Conservation (phyloP, 2,888 invertebrate species). For the Ectropis crepuscularia region DNA sequence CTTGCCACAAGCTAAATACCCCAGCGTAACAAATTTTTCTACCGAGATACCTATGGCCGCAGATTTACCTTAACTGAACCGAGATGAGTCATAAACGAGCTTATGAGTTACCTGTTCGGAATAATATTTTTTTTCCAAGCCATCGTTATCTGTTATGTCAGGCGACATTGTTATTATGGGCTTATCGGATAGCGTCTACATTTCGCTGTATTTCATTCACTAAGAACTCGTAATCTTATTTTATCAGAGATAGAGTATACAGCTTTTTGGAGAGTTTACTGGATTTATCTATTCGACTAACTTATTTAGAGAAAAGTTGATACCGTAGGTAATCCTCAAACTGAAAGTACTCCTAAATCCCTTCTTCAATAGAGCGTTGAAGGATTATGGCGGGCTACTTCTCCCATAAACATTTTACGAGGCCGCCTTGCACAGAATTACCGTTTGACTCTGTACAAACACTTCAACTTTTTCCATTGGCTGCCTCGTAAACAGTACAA, state of each 20-base stretch:
- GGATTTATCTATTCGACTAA: slow-evolving; percentile 10
- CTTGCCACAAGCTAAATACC: slow-evolving; percentile 60
- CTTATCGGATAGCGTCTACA: slow-evolving; percentile 4
- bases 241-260: slow-evolving; percentile 1
- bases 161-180: slow-evolving; percentile 1
- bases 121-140: slow-evolving; percentile 14
- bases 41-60: slow-evolving; percentile 18
- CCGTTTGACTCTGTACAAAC: slow-evolving; percentile 49
- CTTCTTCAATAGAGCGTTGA: slow-evolving; percentile 55
- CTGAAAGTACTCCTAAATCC: slow-evolving; percentile 46
- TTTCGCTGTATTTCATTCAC: neutral
- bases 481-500: slow-evolving; percentile 50
- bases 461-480: slow-evolving; percentile 51
- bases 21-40: slow-evolving; percentile 61
- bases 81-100: slow-evolving; percentile 34
- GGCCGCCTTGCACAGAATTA: slow-evolving; percentile 50
- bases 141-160: slow-evolving; percentile 14
- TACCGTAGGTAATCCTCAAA: slow-evolving; percentile 27
- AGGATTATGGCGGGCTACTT: slow-evolving; percentile 54
- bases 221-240: slow-evolving; percentile 1
- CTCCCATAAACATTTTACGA: slow-evolving; percentile 63
- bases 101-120: slow-evolving; percentile 24
- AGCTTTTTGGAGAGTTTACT: slow-evolving; percentile 4
- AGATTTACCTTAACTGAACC: slow-evolving; percentile 32
- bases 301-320: slow-evolving; percentile 25